These are phyloP conservation scores for Gisinianus flammeolus DNA, from an alignment of 2,888 invertebrate genomes.

Conservation along the genomic window DNA sequence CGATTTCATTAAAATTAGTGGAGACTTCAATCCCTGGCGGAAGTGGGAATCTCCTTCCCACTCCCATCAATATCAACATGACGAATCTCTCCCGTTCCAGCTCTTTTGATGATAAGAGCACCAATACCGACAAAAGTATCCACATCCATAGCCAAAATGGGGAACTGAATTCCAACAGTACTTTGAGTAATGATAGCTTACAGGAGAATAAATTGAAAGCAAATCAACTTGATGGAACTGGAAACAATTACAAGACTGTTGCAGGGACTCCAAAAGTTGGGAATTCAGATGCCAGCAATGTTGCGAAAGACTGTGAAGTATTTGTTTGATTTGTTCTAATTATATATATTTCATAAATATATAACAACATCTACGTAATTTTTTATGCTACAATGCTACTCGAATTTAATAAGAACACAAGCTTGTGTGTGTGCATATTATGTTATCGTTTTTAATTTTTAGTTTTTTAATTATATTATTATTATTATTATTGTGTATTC, in stretches of 20 bases:
- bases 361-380: too few relatives aligned
- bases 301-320: constrained; percentile 56
- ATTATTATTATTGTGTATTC: too few relatives aligned
- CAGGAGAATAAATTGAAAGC: background rate
- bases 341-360: background rate
- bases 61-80: background rate
- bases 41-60: background rate
- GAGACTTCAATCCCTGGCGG: background rate
- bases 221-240: background rate
- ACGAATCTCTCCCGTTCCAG: constrained; percentile 32
- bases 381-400: too few relatives aligned
- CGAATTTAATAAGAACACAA: too few relatives aligned
- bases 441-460: too few relatives aligned
- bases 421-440: too few relatives aligned
- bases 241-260: constrained; percentile 34
- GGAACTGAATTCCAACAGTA: background rate
- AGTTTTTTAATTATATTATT: too few relatives aligned
- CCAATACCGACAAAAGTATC: background rate
- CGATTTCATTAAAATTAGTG: background rate
- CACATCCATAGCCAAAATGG: too few relatives aligned
- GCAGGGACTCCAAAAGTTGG: background rate
- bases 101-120: constrained; percentile 17
- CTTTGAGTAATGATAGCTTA: background rate
- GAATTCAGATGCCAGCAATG: constrained; percentile 1
- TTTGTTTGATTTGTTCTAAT: constrained; percentile 49